Evolutionary conservation across 1,140 invertebrate species (phyloP).

Genomic region (Drosophila bifasciata): DNA sequence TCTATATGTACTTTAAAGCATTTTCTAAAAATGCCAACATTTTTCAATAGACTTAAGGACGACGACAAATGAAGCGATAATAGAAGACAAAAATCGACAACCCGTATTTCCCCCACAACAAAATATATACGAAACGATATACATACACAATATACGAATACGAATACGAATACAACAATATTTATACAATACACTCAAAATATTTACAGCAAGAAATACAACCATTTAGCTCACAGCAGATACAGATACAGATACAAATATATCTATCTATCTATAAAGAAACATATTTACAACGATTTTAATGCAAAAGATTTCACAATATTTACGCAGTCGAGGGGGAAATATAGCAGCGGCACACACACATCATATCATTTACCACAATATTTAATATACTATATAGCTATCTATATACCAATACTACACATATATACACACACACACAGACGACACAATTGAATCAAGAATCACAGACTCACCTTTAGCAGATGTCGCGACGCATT

Average conservation of each 20-base stretch:
- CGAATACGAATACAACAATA: slow-evolving; percentile 51
- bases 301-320: slow-evolving; percentile 57
- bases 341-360: slow-evolving; percentile 42
- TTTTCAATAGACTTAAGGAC: slow-evolving; percentile 28
- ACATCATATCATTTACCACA: slow-evolving; percentile 55
- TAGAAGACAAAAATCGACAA: slow-evolving; percentile 16
- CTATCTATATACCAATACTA: slow-evolving; percentile 50
- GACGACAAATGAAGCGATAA: background rate
- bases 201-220: slow-evolving; percentile 63
- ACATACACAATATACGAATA: slow-evolving; percentile 37
- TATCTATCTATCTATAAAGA: slow-evolving; percentile 33
- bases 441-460: slow-evolving; percentile 48
- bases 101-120: slow-evolving; percentile 41
- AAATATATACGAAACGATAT: slow-evolving; percentile 42
- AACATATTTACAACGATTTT: slow-evolving; percentile 80
- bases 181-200: slow-evolving; percentile 45
- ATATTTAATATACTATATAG: slow-evolving; percentile 38
- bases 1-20: slow-evolving; percentile 76
- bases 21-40: slow-evolving; percentile 79
- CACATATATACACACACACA: slow-evolving; percentile 41
- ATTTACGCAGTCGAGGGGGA: slow-evolving; percentile 52
- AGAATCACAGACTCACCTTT: slow-evolving; percentile 39
- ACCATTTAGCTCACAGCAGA: slow-evolving; percentile 69
- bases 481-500: slow-evolving; percentile 35
- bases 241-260: slow-evolving; percentile 39